Conservation (phyloP, 2,113 vertebrate genomes). For the Pachycephala philippinensis region DNA sequence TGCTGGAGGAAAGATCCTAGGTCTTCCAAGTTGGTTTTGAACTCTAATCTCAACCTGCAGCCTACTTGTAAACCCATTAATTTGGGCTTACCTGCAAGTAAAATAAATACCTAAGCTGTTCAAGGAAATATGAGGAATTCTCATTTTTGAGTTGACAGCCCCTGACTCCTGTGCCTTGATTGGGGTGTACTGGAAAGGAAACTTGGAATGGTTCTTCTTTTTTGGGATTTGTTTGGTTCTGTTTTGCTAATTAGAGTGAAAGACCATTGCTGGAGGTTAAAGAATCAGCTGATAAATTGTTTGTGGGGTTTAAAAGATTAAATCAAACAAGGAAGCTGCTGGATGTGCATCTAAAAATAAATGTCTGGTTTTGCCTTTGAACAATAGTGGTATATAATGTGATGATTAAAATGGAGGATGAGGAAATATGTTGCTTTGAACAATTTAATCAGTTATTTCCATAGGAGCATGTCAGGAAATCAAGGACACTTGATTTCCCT, state of each 20-base stretch:
- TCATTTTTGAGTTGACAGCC: background rate
- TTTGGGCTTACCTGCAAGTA: background rate
- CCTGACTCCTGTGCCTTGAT: background rate
- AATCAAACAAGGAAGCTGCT: background rate
- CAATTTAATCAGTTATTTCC: conserved; percentile 19
- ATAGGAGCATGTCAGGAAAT: conserved; percentile 5
- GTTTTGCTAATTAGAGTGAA: conserved; percentile 1
- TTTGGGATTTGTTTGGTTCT: background rate
- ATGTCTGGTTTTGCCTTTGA: background rate
- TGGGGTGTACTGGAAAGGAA: background rate
- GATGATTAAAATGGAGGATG: conserved; percentile 22
- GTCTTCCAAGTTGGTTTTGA: background rate
- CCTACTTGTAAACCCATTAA: background rate
- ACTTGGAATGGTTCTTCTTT: background rate
- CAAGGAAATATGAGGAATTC: background rate
- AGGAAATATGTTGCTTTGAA: conserved; percentile 7
- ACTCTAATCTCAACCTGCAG: background rate
- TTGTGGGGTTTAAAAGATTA: background rate
- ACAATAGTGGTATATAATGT: background rate
- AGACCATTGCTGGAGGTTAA: background rate
- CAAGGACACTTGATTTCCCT: conserved; percentile 34
- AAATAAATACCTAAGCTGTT: background rate
- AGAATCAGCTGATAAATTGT: background rate
- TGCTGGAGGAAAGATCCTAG: background rate
- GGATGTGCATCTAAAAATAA: background rate